phyloP scores from a whole-genome alignment of 2,113 vertebrate species.

The Caracal caracal region DNA sequence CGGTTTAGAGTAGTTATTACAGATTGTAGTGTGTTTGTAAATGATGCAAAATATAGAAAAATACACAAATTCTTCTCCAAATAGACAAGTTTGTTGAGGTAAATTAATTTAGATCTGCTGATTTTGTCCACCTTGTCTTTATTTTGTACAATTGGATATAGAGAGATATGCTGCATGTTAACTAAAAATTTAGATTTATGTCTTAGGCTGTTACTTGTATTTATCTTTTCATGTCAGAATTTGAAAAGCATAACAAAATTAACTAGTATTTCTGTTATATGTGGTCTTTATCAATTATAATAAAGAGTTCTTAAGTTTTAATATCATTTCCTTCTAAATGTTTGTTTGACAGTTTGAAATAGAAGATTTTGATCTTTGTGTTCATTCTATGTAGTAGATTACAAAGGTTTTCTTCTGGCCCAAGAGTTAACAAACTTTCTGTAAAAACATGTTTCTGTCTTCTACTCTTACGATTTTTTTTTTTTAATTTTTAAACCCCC shows the following conservation, averaged over 20 bases:
- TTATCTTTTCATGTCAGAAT: slow-evolving; percentile 44
- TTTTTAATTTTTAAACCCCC: background rate
- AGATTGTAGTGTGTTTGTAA: slow-evolving; percentile 36
- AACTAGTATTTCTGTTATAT: background rate
- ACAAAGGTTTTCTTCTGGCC: slow-evolving; percentile 51
- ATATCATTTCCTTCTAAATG: slow-evolving; percentile 12
- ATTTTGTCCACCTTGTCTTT: slow-evolving; percentile 43
- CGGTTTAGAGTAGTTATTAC: slow-evolving; percentile 7
- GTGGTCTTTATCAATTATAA: background rate
- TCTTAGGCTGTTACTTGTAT: background rate
- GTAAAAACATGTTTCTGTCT: slow-evolving; percentile 11
- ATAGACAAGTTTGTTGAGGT: background rate
- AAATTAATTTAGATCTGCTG: slow-evolving; percentile 23
- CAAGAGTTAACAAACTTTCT: slow-evolving; percentile 10
- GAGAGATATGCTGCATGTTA: background rate
- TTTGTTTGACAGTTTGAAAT: slow-evolving; percentile 19
- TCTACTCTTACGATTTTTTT: background rate
- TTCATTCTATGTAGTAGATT: slow-evolving; percentile 3
- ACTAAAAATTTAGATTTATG: slow-evolving; percentile 52
- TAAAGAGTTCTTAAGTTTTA: slow-evolving; percentile 45
- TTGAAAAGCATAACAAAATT: slow-evolving; percentile 2
- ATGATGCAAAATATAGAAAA: slow-evolving; percentile 28
- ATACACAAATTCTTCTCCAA: background rate
- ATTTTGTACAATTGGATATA: slow-evolving; percentile 7
- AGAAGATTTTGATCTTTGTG: slow-evolving; percentile 29